Percentiles rank a stretch among this genome's conserved stretches.
These are phyloP conservation scores for Orthonychiurus folsomi DNA, from an alignment of 2,888 invertebrate genomes.

Conservation along the genomic window DNA sequence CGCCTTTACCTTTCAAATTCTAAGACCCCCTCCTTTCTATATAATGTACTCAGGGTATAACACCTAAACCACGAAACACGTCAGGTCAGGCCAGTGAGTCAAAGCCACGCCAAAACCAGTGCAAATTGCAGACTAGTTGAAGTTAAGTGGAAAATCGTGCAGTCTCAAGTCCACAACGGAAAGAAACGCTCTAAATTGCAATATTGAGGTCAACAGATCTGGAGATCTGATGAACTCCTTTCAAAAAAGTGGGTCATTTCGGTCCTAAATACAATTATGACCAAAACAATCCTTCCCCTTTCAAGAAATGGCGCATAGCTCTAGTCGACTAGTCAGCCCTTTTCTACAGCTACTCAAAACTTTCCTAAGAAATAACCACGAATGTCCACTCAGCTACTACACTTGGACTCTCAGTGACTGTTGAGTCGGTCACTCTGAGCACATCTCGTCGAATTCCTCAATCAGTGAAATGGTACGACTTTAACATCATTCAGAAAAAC, in stretches of 20 bases:
- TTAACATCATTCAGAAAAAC: too few relatives aligned
- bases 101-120: not conserved
- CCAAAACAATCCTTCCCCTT: not conserved
- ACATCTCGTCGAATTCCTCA: not conserved
- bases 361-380: not conserved
- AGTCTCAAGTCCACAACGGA: not conserved
- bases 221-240: conserved; percentile 40
- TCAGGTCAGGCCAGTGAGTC: not conserved
- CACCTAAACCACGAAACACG: not conserved
- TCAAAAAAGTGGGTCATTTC: conserved; percentile 38
- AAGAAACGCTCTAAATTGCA: not conserved
- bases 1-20: not conserved
- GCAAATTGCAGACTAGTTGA: too few relatives aligned
- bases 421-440: not conserved
- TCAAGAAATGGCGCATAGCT: not conserved
- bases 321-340: not conserved
- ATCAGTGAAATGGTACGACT: not conserved
- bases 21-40: not conserved
- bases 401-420: not conserved
- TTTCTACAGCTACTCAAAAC: not conserved
- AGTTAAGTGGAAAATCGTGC: too few relatives aligned
- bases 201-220: conserved; percentile 26
- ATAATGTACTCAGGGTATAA: not conserved
- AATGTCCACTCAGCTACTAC: not conserved
- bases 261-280: not conserved